A percentile compares a stretch with the other conserved stretches of the same genome.
Conservation (phyloP, 2,113 vertebrate species). For the Tor tambroides region DNA sequence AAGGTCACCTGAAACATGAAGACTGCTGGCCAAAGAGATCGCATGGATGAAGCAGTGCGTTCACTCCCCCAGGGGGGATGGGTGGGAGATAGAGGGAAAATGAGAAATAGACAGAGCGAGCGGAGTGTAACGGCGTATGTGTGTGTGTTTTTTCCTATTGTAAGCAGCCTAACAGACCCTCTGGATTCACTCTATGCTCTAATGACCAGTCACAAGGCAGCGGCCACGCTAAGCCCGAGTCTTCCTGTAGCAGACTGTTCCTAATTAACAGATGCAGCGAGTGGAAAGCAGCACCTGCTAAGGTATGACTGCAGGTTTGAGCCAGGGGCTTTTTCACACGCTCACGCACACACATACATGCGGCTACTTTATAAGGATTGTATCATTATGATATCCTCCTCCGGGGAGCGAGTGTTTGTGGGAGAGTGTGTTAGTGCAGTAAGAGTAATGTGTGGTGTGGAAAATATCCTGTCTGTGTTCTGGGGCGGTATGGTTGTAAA, state of each 20-base stretch:
- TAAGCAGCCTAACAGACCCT: constrained; percentile 61
- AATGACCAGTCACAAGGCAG: constrained; percentile 71
- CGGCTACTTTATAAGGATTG: constrained; percentile 61
- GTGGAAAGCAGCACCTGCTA: constrained; percentile 77
- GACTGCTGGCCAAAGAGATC: constrained; percentile 65
- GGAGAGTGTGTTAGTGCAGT: constrained; percentile 29
- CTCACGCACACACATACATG: constrained; percentile 45
- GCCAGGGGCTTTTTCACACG: constrained; percentile 64
- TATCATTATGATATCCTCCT: constrained; percentile 50
- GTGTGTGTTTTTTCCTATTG: constrained; percentile 46
- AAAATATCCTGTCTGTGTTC: constrained; percentile 27
- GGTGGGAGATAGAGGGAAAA: constrained; percentile 62
- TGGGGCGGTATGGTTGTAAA: constrained; percentile 27
- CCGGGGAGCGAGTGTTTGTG: constrained; percentile 44
- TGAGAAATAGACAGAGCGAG: constrained; percentile 51
- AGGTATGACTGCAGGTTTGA: constrained; percentile 67
- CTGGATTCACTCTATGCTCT: constrained; percentile 71
- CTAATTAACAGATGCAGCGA: constrained; percentile 77
- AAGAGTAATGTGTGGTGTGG: constrained; percentile 39
- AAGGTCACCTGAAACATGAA: constrained; percentile 76
- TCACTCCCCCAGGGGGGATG: constrained; percentile 45
- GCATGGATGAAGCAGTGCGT: constrained; percentile 70
- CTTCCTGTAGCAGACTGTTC: constrained; percentile 65
- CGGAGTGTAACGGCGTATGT: constrained; percentile 19
- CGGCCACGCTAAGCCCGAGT: constrained; percentile 62